A percentile compares a stretch with the other conserved stretches of the same genome.
Conservation (phyloP, 2,888 invertebrate species). For the Gibbula magus region DNA sequence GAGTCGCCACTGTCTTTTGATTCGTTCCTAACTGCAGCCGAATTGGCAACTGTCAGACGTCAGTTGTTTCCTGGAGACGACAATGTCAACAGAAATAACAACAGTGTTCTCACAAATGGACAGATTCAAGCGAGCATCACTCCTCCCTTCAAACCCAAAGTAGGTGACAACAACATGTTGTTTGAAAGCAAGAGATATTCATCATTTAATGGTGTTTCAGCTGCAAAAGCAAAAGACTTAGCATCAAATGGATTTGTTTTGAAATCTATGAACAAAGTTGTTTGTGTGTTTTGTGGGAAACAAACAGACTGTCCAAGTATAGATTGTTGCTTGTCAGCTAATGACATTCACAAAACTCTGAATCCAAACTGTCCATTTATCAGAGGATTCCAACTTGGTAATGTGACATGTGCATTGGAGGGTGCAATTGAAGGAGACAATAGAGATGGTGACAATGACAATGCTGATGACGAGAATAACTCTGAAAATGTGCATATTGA, state of each 20-base stretch:
- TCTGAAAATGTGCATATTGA: too few relatives aligned
- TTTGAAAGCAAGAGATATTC: constrained; percentile 3
- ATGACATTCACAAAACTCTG: neutral
- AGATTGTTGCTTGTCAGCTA: neutral
- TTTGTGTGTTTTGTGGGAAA: constrained; percentile 11
- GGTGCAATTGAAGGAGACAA: neutral
- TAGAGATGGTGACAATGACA: neutral
- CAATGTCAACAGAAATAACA: neutral
- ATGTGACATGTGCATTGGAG: constrained; percentile 6
- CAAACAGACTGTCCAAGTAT: neutral
- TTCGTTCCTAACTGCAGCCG: neutral
- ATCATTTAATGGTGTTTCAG: neutral
- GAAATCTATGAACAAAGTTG: neutral
- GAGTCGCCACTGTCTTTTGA: neutral
- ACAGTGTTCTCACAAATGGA: neutral
- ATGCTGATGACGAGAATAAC: neutral
- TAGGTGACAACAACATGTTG: neutral
- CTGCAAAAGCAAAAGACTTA: neutral
- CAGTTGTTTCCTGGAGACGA: neutral
- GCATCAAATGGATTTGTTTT: neutral
- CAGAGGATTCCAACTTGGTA: neutral
- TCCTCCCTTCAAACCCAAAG: neutral
- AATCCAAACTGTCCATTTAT: neutral
- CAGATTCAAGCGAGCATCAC: neutral
- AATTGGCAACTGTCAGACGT: neutral